Evolutionary conservation across 2,113 vertebrate genomes (phyloP).

Genomic region (Channa argus): DNA sequence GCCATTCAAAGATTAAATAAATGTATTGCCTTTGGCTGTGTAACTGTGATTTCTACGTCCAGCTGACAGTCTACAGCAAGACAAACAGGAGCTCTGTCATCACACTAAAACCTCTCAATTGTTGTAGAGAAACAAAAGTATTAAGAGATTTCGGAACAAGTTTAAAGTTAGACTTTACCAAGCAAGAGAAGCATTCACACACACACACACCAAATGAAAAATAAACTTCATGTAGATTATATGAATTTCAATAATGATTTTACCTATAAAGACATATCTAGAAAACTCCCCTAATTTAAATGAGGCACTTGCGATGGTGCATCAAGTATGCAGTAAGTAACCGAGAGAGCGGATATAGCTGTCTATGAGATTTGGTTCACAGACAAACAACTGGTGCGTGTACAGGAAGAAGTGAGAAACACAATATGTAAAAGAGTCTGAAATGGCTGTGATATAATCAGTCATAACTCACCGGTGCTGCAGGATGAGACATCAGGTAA

Average conservation of each 20-base stretch:
- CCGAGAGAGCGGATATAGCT: neutral
- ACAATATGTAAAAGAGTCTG: neutral
- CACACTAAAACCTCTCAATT: neutral
- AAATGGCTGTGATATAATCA: neutral
- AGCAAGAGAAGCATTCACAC: neutral
- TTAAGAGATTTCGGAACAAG: neutral
- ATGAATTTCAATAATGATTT: neutral
- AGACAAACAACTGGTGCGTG: constrained; percentile 3
- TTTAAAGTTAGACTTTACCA: neutral
- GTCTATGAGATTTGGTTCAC: neutral
- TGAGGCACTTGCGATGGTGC: neutral
- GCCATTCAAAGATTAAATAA: neutral
- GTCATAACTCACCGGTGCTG: constrained; percentile 58
- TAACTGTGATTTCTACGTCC: neutral
- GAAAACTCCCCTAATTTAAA: neutral
- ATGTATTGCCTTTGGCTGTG: neutral
- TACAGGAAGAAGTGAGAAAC: neutral
- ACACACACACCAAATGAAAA: neutral
- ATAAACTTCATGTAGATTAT: neutral
- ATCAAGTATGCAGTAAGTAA: neutral
- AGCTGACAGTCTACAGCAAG: neutral
- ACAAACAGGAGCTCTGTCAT: neutral
- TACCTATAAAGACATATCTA: neutral
- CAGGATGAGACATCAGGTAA: constrained; percentile 32
- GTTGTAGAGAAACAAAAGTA: neutral